Conservation (phyloP, 2,888 invertebrate species). For the Clitarchus hookeri region DNA sequence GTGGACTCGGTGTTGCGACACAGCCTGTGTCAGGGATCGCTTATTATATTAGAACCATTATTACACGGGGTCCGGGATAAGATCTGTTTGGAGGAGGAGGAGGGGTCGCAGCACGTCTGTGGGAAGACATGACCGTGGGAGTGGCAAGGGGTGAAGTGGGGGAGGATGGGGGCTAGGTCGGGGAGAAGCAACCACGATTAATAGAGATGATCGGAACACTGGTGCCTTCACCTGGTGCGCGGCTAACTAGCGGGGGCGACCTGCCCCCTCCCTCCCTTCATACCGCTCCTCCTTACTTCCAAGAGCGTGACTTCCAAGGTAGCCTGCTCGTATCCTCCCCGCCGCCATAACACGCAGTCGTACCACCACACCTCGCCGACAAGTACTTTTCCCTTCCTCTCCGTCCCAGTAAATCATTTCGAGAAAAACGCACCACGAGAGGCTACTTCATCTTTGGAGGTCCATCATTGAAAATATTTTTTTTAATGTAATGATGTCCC, state of each 20-base stretch:
- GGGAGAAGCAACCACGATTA: slow-evolving; percentile 19
- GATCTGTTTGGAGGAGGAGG: slow-evolving; percentile 21
- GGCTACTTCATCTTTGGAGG: no score
- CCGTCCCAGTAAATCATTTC: no score
- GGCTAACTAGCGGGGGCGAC: slow-evolving; percentile 7
- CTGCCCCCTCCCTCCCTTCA: neutral
- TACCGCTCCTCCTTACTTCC: neutral
- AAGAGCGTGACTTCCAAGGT: slow-evolving; percentile 1
- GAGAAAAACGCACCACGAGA: no score
- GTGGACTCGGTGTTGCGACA: neutral
- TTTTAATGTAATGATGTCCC: no score
- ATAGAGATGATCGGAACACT: slow-evolving; percentile 22
- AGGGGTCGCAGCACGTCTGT: slow-evolving; percentile 15
- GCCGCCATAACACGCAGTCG: neutral
- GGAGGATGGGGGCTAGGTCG: neutral
- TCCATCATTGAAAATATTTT: no score
- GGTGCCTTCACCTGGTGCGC: slow-evolving; percentile 1
- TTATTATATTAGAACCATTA: slow-evolving; percentile 27
- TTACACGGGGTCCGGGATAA: slow-evolving; percentile 21
- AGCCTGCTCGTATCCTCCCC: neutral
- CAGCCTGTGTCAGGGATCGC: slow-evolving; percentile 22
- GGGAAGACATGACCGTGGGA: slow-evolving; percentile 17
- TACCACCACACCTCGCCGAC: no score
- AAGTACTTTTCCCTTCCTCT: no score
- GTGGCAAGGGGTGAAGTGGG: neutral